Base-by-base conservation (phyloP, 2,888 invertebrate genomes). In the Macaria liturata region DNA sequence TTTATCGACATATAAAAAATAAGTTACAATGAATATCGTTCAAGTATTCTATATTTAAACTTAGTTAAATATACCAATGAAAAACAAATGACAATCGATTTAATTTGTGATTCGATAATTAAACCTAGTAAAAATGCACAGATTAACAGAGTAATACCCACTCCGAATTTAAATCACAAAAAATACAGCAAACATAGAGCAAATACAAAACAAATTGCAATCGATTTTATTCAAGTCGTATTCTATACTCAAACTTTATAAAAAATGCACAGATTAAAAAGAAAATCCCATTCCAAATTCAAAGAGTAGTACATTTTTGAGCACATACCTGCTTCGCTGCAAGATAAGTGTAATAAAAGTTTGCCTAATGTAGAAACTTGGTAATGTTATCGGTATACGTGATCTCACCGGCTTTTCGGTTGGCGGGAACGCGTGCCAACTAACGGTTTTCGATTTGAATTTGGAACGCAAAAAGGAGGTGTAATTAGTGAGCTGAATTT, bases 281-380 rank as follows among this genome's bases (percentile, higher is more conserved):
- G 49, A 44, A 47, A 42, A 34, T 42, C 47, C 31, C 45, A 51
- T 67, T 68, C 56, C n/a, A 64, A 66, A 62, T 67, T 65, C 62
- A 55, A 67, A 66, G 71, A 71, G 72, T 78, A 71, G 72, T 78
- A 82, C 72, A 86, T 86, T 86, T 86, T 86, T 86, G 80, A 78
- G 64, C 75, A 68, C 72, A 74, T 81, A 81, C 82, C 81, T 80
- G 78, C 76, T 78, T 73, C 75, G 69, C 65, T 73, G 72, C 72
- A 75, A 87, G 89, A 89, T 90, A 89, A 89, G 85, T 87, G 88
- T 90, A 90, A 89, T 90, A 90, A 91, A 90, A 91, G 90, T 90
- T 89, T 62, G 66, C 69, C 79, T 90, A 91, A 91, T 88, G 90
- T 78, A 82, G 80, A 90, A 91, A 91, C 88, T 91, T 90, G 72